Base-by-base conservation (phyloP, 2,113 vertebrate species). In the Leucosticte australis region DNA sequence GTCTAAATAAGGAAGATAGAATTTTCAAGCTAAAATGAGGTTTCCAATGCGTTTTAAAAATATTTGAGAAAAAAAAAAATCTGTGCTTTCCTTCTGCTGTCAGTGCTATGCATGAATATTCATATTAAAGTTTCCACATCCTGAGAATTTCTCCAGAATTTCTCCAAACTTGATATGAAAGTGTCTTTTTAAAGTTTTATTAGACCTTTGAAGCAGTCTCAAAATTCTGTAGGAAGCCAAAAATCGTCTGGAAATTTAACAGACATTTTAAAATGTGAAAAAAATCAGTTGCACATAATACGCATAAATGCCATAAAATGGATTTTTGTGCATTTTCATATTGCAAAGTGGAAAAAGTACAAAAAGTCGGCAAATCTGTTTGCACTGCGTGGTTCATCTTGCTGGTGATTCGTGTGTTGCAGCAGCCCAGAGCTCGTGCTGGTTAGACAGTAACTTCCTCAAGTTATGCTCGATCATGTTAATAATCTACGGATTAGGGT, bases 401-500 rank as follows among this genome's bases (percentile, higher is more conserved):
- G 41, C 62, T 47, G 17, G 4, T 21, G 68, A 50, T 70, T 59
- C 6, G 0, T 39, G 46, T 74, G 60, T 65, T 7, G 13, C 78
- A 92, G 70, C 94, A 65, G 85, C 46, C 70, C 52, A 33, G 41
- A 89, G 57, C 62, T 95, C n/a, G 2, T 20, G n/a, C 41, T 11
- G 9, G 17, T 67, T 39, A 63, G 63, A 31, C 13, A 15, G 55
- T 81, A 84, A 73, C 92, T 89, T 97, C 75, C 74, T 95, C 88
- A 77, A 50, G 47, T 95, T 94, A 56, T 68, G 64, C 71, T 94
- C 22, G 31, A 30, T 95, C 86, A 64, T 94, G 94, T 90, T 94
- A 96, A 85, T 94, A 70, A 94, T 96, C 73, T 96, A 24, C 13
- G 52, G 74, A 81, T 94, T 88, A 91, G 89, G 52, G 56, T 44